phyloP scores from a whole-genome alignment of 2,113 vertebrate genomes.

The Channa maculata region DNA sequence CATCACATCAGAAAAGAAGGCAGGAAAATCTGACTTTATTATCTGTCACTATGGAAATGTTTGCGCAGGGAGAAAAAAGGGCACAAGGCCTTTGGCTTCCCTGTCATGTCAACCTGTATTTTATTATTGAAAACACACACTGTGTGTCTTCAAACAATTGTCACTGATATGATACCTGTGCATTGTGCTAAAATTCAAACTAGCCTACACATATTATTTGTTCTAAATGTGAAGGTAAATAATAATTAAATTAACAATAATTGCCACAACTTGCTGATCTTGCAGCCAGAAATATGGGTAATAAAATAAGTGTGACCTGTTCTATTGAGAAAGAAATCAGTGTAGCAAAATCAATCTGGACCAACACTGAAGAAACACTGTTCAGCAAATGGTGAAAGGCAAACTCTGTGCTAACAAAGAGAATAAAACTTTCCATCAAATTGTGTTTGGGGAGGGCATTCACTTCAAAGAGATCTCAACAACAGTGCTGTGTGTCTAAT shows the following conservation, averaged over 20 bases:
- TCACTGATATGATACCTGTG: slow-evolving; percentile 32
- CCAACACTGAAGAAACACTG: slow-evolving; percentile 18
- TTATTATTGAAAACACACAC: slow-evolving; percentile 61
- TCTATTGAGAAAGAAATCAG: background rate
- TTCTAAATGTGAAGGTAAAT: slow-evolving; percentile 12
- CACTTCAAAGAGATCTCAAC: slow-evolving; percentile 77
- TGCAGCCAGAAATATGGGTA: background rate
- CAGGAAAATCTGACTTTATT: slow-evolving; percentile 84
- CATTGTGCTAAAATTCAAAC: slow-evolving; percentile 28
- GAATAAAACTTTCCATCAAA: slow-evolving; percentile 73
- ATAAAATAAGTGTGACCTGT: background rate
- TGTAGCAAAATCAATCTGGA: slow-evolving; percentile 14
- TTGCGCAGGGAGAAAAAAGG: slow-evolving; percentile 68
- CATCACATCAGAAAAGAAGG: slow-evolving; percentile 89
- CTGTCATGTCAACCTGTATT: slow-evolving; percentile 72
- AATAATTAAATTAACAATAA: slow-evolving; percentile 1
- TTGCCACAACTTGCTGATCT: background rate
- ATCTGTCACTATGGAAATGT: slow-evolving; percentile 85
- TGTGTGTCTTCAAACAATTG: slow-evolving; percentile 26
- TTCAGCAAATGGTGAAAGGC: slow-evolving; percentile 27
- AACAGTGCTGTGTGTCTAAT: slow-evolving; percentile 79
- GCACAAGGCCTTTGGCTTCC: slow-evolving; percentile 67
- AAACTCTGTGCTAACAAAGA: slow-evolving; percentile 57
- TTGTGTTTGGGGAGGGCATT: slow-evolving; percentile 68
- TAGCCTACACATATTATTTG: slow-evolving; percentile 4